These are phyloP conservation scores for Chrysomela aeneicollis DNA, from an alignment of 2,888 invertebrate species.

Conservation along the genomic window DNA sequence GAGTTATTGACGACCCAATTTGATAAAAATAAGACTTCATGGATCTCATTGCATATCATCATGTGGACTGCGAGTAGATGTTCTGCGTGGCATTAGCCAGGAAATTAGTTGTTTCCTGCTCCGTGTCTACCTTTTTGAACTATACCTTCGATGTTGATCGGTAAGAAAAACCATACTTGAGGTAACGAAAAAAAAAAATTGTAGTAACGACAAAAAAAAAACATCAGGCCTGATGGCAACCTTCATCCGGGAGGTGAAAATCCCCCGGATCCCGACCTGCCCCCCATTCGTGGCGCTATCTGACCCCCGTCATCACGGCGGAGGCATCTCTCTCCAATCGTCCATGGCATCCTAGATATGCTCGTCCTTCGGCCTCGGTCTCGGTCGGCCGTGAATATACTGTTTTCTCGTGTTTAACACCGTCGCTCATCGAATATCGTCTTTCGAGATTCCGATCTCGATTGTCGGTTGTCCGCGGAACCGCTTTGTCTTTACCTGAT, in stretches of 20 bases:
- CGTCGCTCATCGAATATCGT: constrained; percentile 42
- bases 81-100: too few relatives aligned
- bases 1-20: too few relatives aligned
- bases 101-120: too few relatives aligned
- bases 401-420: constrained; percentile 49
- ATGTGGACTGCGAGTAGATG: too few relatives aligned
- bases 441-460: constrained; percentile 42
- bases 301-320: constrained; percentile 44
- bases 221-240: background rate
- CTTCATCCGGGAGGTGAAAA: background rate
- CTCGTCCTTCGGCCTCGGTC: constrained; percentile 32
- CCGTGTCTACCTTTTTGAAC: too few relatives aligned
- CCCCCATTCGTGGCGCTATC: constrained; percentile 41
- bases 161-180: too few relatives aligned
- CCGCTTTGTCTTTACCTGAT: constrained; percentile 44
- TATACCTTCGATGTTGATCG: too few relatives aligned
- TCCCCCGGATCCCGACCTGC: background rate
- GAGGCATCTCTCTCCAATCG: constrained; percentile 46
- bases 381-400: constrained; percentile 39
- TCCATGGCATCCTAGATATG: constrained; percentile 44
- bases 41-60: too few relatives aligned
- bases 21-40: too few relatives aligned
- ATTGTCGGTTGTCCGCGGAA: constrained; percentile 31
- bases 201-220: too few relatives aligned
- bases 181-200: too few relatives aligned